Evolutionary conservation across 2,888 invertebrate genomes (phyloP), one percentile per base, ranked within the genome.

Genomic region (Drosophila greeni): DNA sequence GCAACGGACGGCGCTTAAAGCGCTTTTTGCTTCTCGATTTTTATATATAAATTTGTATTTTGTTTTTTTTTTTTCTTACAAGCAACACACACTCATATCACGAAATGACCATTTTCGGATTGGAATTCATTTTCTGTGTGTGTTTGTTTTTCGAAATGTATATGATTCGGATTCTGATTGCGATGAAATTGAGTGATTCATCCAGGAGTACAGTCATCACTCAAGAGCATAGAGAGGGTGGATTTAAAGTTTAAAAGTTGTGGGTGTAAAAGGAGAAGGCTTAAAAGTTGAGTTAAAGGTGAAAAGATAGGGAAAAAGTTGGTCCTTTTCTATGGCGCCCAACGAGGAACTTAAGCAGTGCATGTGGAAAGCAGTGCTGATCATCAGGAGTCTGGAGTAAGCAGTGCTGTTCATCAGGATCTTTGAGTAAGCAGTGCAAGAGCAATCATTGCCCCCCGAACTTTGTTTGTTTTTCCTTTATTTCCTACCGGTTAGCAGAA

Each of bases 1-100:
- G 65, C 61, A 72, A 65, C 64, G 54, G 52, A 45, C 74, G 64
- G 58, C 68, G 72, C 75, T 81, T 64, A 78, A 72, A 61, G 51
- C 52, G 57, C 26, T 29, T 53, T 53, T 59, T 53, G 24, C 29
- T 55, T 65, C 51, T 48, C 55, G 45, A 37, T 58, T 59, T 60
- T 33, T 29, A 18, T 18, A 24, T 31, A 2, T 42, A n/a, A 23
- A 2, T 40, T 24, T 29, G 26, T 29, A n/a, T 29, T 29, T 26
- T 26, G 7, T 26, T 2, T 26, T 11, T 29, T 26, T 16, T 56
- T 49, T 57, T 56, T 59, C 69, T 70, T 66, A 69, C 51, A 62
- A 52, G 52, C 53, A 20, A 20, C 55, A 58, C 59, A 59, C 49
- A 55, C 56, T 57, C 45, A 62, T 62, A 62, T 62, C 66, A 66